A percentile compares a stretch with the other conserved stretches of the same genome.
These are phyloP conservation scores for Thryonomys swinderianus DNA, from an alignment of 2,113 vertebrate species.

Conservation along the genomic window DNA sequence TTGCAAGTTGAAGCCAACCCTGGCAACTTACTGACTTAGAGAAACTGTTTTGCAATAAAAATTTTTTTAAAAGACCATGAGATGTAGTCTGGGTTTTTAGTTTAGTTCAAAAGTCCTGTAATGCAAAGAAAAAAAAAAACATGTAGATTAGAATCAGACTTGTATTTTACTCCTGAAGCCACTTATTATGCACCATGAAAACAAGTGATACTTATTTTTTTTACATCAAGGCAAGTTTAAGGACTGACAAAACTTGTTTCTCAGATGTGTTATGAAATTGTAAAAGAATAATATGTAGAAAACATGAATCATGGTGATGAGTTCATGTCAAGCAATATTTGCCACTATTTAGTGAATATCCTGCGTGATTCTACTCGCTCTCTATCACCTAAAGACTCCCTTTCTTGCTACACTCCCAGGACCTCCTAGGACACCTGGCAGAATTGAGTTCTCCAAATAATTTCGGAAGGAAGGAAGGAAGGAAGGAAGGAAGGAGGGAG, in stretches of 20 bases:
- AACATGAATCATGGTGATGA: neutral
- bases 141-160: neutral
- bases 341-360: neutral
- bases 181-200: neutral
- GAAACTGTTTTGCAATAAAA: neutral
- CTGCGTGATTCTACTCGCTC: neutral
- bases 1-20: neutral
- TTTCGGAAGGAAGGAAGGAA: neutral
- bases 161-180: slow-evolving; percentile 12
- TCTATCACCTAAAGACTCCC: neutral
- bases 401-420: neutral
- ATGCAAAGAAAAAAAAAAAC: neutral
- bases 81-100: neutral
- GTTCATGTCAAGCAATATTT: neutral
- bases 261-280: neutral
- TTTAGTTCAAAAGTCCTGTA: neutral
- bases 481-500: too few relatives aligned
- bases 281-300: neutral
- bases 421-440: neutral
- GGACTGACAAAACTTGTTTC: slow-evolving; percentile 1
- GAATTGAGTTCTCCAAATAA: neutral
- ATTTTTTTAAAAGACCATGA: neutral
- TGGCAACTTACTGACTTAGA: neutral
- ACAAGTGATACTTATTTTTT: neutral
- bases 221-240: neutral